These are phyloP conservation scores for Lepus europaeus DNA, from an alignment of 2,113 vertebrate genomes.

Conservation along the genomic window DNA sequence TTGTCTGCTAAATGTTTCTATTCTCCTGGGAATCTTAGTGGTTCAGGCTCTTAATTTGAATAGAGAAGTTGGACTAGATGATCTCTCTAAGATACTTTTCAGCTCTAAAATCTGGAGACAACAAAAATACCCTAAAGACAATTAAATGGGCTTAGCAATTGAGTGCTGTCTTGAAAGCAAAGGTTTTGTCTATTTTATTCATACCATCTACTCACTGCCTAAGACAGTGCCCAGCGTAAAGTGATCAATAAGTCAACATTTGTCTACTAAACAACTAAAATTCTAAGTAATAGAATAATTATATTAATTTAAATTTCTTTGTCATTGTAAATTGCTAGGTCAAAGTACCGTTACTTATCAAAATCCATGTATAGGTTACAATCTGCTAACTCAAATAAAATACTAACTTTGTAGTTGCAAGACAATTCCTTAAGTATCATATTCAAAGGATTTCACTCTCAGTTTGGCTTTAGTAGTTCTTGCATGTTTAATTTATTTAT, in stretches of 20 bases:
- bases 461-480: slow-evolving; percentile 25
- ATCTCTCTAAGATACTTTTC: slow-evolving; percentile 42
- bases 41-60: slow-evolving; percentile 60
- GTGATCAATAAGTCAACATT: slow-evolving; percentile 44
- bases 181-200: slow-evolving; percentile 41
- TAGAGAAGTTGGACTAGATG: slow-evolving; percentile 56
- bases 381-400: slow-evolving; percentile 41
- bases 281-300: slow-evolving; percentile 45
- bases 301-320: slow-evolving; percentile 35
- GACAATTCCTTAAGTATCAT: slow-evolving; percentile 35
- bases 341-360: slow-evolving; percentile 35
- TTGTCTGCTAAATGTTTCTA: slow-evolving; percentile 59
- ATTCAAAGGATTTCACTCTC: slow-evolving; percentile 42
- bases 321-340: slow-evolving; percentile 51
- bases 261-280: slow-evolving; percentile 49
- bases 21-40: slow-evolving; percentile 61
- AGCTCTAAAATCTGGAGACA: slow-evolving; percentile 50
- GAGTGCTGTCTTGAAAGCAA: slow-evolving; percentile 45
- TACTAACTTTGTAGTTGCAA: slow-evolving; percentile 30
- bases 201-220: slow-evolving; percentile 1
- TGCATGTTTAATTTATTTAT: slow-evolving; percentile 48
- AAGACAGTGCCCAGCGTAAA: slow-evolving; percentile 43
- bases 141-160: slow-evolving; percentile 58
- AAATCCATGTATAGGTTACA: neutral
- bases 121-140: slow-evolving; percentile 61